Evolutionary conservation across 2,888 invertebrate species (phyloP).

Genomic region (Noctua comes): DNA sequence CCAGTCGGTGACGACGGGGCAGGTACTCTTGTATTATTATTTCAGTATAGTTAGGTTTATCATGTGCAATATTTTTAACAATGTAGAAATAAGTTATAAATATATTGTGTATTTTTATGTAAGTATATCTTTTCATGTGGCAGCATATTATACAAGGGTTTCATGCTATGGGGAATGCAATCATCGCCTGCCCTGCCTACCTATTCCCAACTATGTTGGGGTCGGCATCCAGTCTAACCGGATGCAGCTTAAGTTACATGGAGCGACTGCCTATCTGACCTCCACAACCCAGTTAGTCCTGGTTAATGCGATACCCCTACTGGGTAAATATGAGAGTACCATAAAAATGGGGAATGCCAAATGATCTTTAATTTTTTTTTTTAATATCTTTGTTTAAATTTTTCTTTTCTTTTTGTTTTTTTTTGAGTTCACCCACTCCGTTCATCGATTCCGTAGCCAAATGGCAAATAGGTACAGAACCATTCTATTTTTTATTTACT

Average conservation of each 20-base stretch:
- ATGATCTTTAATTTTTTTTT: too few species aligned
- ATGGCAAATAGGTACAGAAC: not conserved
- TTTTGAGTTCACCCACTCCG: too few species aligned
- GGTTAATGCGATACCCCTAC: not conserved
- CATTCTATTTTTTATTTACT: not conserved
- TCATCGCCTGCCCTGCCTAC: too few species aligned
- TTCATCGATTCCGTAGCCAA: not conserved
- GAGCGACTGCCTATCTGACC: slow-evolving; percentile 1
- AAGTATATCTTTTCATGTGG: not conserved
- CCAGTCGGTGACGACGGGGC: not conserved
- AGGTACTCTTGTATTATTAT: not conserved
- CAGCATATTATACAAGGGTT: not conserved
- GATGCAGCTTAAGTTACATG: not conserved
- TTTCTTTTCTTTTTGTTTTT: too few species aligned
- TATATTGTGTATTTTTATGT: not conserved
- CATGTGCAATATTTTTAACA: slow-evolving; percentile 29
- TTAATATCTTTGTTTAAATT: too few species aligned
- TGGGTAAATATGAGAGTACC: not conserved
- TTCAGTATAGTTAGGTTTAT: not conserved
- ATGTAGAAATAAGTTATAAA: slow-evolving; percentile 18
- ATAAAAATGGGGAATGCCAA: not conserved
- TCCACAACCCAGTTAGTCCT: not conserved
- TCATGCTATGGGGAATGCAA: not conserved
- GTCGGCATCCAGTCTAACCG: not conserved
- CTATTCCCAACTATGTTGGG: not conserved